These are phyloP conservation scores for Cirrhinus molitorella DNA, from an alignment of 2,797 vertebrate species.

Conservation along the genomic window DNA sequence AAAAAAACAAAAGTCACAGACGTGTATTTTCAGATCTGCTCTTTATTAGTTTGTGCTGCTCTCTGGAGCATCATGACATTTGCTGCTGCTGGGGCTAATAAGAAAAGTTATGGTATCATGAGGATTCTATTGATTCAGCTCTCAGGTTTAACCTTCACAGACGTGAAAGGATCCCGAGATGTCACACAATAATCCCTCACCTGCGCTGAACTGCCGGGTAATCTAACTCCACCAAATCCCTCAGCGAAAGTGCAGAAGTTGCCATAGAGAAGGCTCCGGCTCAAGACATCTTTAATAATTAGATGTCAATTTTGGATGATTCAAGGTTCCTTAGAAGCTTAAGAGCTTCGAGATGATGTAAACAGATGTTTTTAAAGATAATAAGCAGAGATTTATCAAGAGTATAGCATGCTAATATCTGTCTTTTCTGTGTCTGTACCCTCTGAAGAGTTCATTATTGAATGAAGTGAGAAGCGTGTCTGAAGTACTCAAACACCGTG, in stretches of 20 bases:
- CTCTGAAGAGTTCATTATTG: conserved; percentile 14
- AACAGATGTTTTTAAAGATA: neutral
- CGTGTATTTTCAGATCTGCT: conserved; percentile 17
- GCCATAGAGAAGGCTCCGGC: conserved; percentile 6
- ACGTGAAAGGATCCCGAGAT: conserved; percentile 43
- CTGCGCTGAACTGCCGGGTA: conserved; percentile 57
- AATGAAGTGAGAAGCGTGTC: neutral
- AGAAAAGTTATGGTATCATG: conserved; percentile 38
- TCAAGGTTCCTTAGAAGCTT: neutral
- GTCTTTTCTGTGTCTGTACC: neutral
- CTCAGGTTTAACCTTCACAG: conserved; percentile 30
- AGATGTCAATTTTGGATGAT: neutral
- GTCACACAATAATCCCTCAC: conserved; percentile 39
- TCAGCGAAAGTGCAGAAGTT: conserved; percentile 40
- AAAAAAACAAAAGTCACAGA: neutral
- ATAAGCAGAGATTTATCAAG: neutral
- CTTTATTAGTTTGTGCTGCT: conserved; percentile 32
- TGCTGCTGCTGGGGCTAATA: conserved; percentile 32
- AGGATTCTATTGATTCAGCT: conserved; percentile 41
- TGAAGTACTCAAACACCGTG: neutral
- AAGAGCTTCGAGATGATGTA: neutral
- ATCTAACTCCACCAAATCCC: conserved; percentile 65
- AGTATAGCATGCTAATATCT: neutral
- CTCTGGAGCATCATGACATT: conserved; percentile 41
- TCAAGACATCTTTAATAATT: conserved; percentile 2